Conservation (phyloP, 2,113 vertebrate species). For the Sturnus vulgaris region DNA sequence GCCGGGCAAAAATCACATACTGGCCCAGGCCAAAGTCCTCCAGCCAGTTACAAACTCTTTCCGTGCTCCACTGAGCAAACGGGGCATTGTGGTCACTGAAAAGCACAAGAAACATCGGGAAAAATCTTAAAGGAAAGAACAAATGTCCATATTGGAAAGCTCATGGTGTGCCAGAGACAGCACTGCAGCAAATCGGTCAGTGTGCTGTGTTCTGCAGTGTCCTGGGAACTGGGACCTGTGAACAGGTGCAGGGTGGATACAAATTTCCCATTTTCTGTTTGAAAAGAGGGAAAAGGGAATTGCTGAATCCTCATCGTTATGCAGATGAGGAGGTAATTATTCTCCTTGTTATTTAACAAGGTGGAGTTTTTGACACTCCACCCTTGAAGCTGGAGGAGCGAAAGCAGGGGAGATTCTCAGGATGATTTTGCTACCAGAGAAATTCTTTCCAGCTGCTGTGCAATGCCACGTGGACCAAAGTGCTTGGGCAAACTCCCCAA, state of each 20-base stretch:
- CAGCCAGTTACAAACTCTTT: slow-evolving; percentile 93
- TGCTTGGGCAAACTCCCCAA: too few species aligned
- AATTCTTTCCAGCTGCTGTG: background rate
- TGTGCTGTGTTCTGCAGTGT: background rate
- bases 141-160: background rate
- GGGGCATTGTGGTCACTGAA: slow-evolving; percentile 81
- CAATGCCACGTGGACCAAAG: background rate
- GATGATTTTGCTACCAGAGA: background rate
- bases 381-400: background rate
- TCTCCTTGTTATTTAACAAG: background rate
- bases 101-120: background rate
- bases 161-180: fast-evolving
- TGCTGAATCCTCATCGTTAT: background rate
- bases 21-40: slow-evolving; percentile 92
- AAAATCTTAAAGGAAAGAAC: background rate
- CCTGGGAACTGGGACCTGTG: too few species aligned
- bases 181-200: fast-evolving
- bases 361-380: background rate
- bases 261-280: background rate
- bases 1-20: slow-evolving; percentile 90
- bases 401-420: background rate
- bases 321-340: background rate
- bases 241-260: background rate
- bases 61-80: slow-evolving; percentile 91
- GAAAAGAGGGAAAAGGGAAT: background rate